phyloP scores from a whole-genome alignment of 1,140 invertebrate species.

The Pararge aegeria region DNA sequence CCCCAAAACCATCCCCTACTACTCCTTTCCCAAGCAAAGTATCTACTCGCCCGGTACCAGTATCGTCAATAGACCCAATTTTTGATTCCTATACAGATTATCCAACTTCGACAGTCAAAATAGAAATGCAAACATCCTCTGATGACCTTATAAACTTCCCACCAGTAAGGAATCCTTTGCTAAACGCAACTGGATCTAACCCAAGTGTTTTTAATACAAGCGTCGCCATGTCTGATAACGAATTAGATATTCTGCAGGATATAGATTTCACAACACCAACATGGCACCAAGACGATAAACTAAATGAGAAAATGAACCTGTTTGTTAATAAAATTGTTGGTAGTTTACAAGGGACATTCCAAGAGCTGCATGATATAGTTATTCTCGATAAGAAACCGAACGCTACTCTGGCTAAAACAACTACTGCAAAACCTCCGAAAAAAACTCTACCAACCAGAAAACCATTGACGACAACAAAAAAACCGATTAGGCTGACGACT shows the following conservation, averaged over 20 bases:
- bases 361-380: constrained; percentile 88
- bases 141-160: constrained; percentile 90
- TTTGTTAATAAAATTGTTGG: constrained; percentile 91
- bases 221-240: constrained; percentile 72
- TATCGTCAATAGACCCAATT: constrained; percentile 32
- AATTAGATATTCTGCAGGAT: constrained; percentile 74
- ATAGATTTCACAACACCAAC: constrained; percentile 85
- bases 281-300: constrained; percentile 84
- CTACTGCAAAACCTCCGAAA: constrained; percentile 54
- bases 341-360: constrained; percentile 89
- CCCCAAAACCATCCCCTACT: constrained; percentile 80
- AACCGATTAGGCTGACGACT: constrained; percentile 56
- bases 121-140: constrained; percentile 81
- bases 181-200: constrained; percentile 83
- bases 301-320: constrained; percentile 89
- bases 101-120: constrained; percentile 63
- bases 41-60: constrained; percentile 40
- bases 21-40: constrained; percentile 58
- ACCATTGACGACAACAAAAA: constrained; percentile 62
- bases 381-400: constrained; percentile 81
- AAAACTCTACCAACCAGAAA: constrained; percentile 72
- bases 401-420: constrained; percentile 44
- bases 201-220: constrained; percentile 80
- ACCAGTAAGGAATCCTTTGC: constrained; percentile 89
- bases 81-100: constrained; percentile 54